Percentiles rank a stretch among this genome's conserved stretches.
These are phyloP conservation scores for Campoletis raptor DNA, from an alignment of 2,888 invertebrate genomes.

Conservation along the genomic window DNA sequence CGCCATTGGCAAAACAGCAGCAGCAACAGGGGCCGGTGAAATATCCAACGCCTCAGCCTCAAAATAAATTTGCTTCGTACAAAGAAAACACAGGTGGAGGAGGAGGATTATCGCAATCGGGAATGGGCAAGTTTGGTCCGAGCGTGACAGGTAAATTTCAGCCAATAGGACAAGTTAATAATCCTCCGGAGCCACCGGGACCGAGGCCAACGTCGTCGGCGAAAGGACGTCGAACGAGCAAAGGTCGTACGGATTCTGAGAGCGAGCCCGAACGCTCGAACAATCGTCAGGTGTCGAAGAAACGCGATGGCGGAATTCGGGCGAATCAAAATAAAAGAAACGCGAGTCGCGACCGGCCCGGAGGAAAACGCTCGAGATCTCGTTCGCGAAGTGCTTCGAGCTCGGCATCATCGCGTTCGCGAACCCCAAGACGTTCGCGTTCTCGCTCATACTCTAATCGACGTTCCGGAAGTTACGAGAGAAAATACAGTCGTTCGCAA, in stretches of 20 bases:
- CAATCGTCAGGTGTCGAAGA: slow-evolving; percentile 82
- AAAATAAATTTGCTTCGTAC: slow-evolving; percentile 81
- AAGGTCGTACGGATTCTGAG: slow-evolving; percentile 87
- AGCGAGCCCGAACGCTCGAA: slow-evolving; percentile 78
- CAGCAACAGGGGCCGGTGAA: slow-evolving; percentile 80
- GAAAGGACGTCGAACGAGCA: slow-evolving; percentile 86
- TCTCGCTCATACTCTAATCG: slow-evolving; percentile 84
- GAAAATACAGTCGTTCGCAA: slow-evolving; percentile 83
- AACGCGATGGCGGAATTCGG: slow-evolving; percentile 84
- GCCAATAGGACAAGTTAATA: slow-evolving; percentile 80
- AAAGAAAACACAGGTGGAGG: slow-evolving; percentile 76
- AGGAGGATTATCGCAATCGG: slow-evolving; percentile 52
- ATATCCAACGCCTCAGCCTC: slow-evolving; percentile 82
- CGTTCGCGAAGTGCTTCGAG: slow-evolving; percentile 87
- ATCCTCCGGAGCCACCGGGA: slow-evolving; percentile 80
- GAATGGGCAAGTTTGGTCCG: slow-evolving; percentile 77
- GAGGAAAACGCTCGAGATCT: slow-evolving; percentile 80
- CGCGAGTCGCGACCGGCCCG: slow-evolving; percentile 79
- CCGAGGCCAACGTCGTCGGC: slow-evolving; percentile 78
- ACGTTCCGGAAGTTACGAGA: slow-evolving; percentile 83
- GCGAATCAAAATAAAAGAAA: slow-evolving; percentile 71
- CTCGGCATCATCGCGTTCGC: slow-evolving; percentile 89
- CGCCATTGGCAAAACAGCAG: slow-evolving; percentile 75
- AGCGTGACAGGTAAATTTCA: slow-evolving; percentile 82
- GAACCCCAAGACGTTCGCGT: slow-evolving; percentile 87